Percentiles rank a stretch among this genome's conserved stretches.
phyloP scores from a whole-genome alignment of 1,140 invertebrate genomes.

The Drosophila gunungcola region DNA sequence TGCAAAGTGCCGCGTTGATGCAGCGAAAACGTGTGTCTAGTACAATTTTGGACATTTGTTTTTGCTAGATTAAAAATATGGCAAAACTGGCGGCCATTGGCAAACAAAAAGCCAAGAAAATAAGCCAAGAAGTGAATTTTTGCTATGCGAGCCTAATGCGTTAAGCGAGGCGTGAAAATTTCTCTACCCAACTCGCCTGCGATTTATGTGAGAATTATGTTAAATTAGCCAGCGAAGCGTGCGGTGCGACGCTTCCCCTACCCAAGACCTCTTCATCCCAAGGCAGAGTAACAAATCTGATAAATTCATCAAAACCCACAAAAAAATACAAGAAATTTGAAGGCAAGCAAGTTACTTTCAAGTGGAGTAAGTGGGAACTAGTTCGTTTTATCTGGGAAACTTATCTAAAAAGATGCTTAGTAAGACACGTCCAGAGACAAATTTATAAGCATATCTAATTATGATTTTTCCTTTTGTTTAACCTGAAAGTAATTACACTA shows the following conservation, averaged over 20 bases:
- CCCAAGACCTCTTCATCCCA: too few relatives aligned
- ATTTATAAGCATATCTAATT: background rate
- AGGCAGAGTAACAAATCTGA: slow-evolving; percentile 32
- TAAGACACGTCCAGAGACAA: slow-evolving; percentile 1
- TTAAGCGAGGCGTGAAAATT: slow-evolving; percentile 75
- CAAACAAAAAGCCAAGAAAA: slow-evolving; percentile 36
- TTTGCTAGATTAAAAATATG: slow-evolving; percentile 36
- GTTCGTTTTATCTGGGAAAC: slow-evolving; percentile 6
- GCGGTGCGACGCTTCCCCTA: slow-evolving; percentile 12
- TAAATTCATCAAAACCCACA: slow-evolving; percentile 38
- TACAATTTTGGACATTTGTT: slow-evolving; percentile 51
- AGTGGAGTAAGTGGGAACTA: slow-evolving; percentile 14
- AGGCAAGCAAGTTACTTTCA: slow-evolving; percentile 26
- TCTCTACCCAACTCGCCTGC: slow-evolving; percentile 73
- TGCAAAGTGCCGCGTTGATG: slow-evolving; percentile 15
- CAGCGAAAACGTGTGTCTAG: slow-evolving; percentile 26
- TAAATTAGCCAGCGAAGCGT: slow-evolving; percentile 75
- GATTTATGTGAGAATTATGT: slow-evolving; percentile 83
- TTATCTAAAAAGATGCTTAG: slow-evolving; percentile 9
- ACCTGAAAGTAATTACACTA: background rate
- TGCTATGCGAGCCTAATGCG: slow-evolving; percentile 45
- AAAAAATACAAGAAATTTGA: slow-evolving; percentile 24
- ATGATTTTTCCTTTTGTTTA: background rate
- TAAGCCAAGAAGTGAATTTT: slow-evolving; percentile 17
- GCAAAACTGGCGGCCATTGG: background rate